Conservation (phyloP, 2,797 vertebrate genomes). For the Myoxocephalus aenaeus region DNA sequence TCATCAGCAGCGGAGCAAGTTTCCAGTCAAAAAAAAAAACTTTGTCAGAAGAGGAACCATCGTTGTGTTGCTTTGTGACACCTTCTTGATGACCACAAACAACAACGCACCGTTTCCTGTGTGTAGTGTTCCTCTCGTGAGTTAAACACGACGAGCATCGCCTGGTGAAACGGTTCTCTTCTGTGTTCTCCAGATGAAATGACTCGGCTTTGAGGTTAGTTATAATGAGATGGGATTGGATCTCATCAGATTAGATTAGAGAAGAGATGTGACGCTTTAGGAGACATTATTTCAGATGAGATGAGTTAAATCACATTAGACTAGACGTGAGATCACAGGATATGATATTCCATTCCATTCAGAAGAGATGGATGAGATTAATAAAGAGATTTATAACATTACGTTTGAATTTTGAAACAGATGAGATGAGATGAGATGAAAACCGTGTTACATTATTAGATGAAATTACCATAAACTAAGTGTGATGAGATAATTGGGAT, state of each 20-base stretch:
- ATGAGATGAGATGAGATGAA: neutral
- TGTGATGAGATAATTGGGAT: neutral
- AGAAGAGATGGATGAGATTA: neutral
- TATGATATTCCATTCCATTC: neutral
- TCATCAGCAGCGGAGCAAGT: constrained; percentile 42
- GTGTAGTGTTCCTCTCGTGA: constrained; percentile 7
- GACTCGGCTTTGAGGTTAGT: neutral
- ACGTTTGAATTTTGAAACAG: neutral
- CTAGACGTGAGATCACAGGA: neutral
- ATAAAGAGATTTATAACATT: neutral
- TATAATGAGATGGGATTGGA: neutral
- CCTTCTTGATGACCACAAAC: constrained; percentile 33
- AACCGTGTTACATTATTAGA: neutral
- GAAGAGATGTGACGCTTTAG: neutral
- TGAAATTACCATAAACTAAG: neutral
- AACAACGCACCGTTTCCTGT: constrained; percentile 39
- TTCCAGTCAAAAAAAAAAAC: constrained; percentile 45
- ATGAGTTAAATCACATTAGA: neutral
- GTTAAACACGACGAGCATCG: neutral
- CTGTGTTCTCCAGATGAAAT: neutral
- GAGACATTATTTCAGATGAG: neutral
- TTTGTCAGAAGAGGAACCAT: constrained; percentile 56
- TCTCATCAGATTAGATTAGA: neutral
- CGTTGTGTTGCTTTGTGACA: constrained; percentile 37
- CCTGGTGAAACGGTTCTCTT: neutral